These are phyloP conservation scores for Andrena bicolor DNA, from an alignment of 2,888 invertebrate species.

Conservation along the genomic window DNA sequence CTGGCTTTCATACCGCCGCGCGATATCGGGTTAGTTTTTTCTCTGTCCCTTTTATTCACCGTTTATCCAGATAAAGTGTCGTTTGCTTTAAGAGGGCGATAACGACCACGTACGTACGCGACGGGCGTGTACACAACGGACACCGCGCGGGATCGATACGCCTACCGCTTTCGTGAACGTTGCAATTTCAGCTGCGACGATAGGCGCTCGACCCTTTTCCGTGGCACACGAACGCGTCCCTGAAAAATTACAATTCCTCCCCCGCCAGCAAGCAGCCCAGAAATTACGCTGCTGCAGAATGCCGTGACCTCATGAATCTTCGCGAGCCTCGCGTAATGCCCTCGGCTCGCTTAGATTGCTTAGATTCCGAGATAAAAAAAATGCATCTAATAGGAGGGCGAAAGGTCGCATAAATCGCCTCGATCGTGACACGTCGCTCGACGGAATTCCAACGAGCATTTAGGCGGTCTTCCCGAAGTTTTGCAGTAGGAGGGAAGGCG, in stretches of 20 bases:
- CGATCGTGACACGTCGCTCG: too few species aligned
- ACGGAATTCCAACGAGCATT: too few species aligned
- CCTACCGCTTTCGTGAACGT: slow-evolving; percentile 64
- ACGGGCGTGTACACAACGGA: slow-evolving; percentile 37
- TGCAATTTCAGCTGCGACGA: slow-evolving; percentile 66
- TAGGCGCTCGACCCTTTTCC: slow-evolving; percentile 35
- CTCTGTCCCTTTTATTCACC: slow-evolving; percentile 45
- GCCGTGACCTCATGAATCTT: slow-evolving; percentile 43
- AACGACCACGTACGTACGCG: slow-evolving; percentile 57
- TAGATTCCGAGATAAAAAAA: slow-evolving; percentile 38
- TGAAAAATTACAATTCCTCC: slow-evolving; percentile 63
- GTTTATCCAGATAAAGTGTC: slow-evolving; percentile 67
- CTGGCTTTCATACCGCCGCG: slow-evolving; percentile 7
- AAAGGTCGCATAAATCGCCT: background rate
- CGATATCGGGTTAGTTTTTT: slow-evolving; percentile 19
- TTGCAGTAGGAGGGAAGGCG: too few species aligned
- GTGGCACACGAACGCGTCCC: slow-evolving; percentile 47
- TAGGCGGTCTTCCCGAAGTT: too few species aligned
- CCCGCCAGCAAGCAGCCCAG: background rate
- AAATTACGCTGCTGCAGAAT: slow-evolving; percentile 21
- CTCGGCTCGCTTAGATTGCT: slow-evolving; percentile 36
- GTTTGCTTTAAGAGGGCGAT: slow-evolving; percentile 62
- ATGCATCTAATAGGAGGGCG: slow-evolving; percentile 32
- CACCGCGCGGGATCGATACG: slow-evolving; percentile 65
- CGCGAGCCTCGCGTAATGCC: slow-evolving; percentile 25